Evolutionary conservation across 30 jellyfish, hydroid and myxozoan genomes (phyloP).

Genomic region (Calvadosia cruxmelitensis): DNA sequence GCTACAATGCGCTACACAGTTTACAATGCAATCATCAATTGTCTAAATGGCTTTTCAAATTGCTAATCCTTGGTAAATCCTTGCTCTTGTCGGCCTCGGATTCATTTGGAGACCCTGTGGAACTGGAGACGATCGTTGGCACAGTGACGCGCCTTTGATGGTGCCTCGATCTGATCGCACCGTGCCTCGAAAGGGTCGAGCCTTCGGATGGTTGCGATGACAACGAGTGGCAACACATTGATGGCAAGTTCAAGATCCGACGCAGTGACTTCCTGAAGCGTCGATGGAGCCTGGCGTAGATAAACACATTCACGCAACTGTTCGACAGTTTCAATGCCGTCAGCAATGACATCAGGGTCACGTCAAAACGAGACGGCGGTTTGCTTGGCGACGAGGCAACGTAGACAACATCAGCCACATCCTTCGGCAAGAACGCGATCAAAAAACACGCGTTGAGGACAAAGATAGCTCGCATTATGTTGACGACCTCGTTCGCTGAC

Average conservation of each 20-base stretch:
- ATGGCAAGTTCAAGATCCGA: background rate
- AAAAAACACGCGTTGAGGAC: background rate
- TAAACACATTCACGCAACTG: conserved; percentile 80
- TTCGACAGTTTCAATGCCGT: conserved; percentile 29
- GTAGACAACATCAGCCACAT: background rate
- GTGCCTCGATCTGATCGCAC: background rate
- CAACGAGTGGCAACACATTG: too few relatives aligned
- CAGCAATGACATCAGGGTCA: background rate
- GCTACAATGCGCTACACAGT: too few relatives aligned
- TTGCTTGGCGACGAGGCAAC: background rate
- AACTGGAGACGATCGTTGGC: background rate
- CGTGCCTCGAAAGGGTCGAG: background rate
- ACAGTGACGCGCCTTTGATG: background rate
- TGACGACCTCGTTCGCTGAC: background rate
- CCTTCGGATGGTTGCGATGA: too few relatives aligned
- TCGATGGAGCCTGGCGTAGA: conserved; percentile 58
- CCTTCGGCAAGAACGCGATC: background rate
- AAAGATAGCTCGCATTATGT: background rate
- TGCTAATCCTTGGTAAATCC: too few relatives aligned
- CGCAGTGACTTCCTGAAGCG: background rate
- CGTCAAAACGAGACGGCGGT: background rate
- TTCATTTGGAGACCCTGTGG: too few relatives aligned
- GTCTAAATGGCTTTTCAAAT: too few relatives aligned
- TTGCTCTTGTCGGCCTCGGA: too few relatives aligned
- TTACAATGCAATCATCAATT: too few relatives aligned